Percentiles rank a stretch among this genome's conserved stretches.
Evolutionary conservation across 1,140 invertebrate genomes (phyloP).

Genomic region (Pinna nobilis): DNA sequence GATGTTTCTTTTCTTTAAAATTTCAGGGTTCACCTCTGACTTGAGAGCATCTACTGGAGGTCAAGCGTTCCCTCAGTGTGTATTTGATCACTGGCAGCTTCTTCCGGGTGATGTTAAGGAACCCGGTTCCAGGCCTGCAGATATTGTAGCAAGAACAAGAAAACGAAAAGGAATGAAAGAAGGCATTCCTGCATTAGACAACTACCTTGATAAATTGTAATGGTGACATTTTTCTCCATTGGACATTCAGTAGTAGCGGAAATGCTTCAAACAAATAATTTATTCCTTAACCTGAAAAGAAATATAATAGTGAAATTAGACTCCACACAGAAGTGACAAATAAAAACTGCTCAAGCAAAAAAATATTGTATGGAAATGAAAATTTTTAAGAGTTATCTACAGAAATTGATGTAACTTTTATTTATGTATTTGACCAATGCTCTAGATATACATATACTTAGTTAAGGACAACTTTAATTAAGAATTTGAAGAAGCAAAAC

Average conservation of each 20-base stretch:
- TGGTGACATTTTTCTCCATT: not conserved
- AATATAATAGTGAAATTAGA: too few relatives aligned
- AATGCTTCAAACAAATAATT: too few relatives aligned
- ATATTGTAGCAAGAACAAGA: conserved; percentile 94
- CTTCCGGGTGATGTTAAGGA: conserved; percentile 96
- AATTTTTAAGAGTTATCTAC: too few relatives aligned
- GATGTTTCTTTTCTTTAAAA: not conserved
- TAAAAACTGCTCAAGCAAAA: too few relatives aligned
- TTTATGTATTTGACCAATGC: too few relatives aligned
- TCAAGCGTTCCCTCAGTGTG: conserved; percentile 99
- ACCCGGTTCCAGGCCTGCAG: conserved; percentile 84
- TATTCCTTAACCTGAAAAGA: too few relatives aligned
- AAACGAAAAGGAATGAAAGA: conserved; percentile 99
- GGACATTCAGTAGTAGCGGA: not conserved
- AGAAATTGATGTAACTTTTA: too few relatives aligned
- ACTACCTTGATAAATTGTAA: conserved; percentile 74
- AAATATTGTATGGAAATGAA: too few relatives aligned
- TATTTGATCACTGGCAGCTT: conserved; percentile 99
- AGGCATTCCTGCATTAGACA: conserved; percentile 75
- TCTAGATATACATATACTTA: too few relatives aligned
- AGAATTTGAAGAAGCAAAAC: too few relatives aligned
- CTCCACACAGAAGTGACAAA: too few relatives aligned
- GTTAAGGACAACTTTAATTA: too few relatives aligned
- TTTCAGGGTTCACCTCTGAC: conserved; percentile 95
- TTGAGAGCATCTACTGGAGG: conserved; percentile 98